A percentile compares a stretch with the other conserved stretches of the same genome.
Conservation (phyloP, 2,113 vertebrate genomes). For the Sylvia atricapilla region DNA sequence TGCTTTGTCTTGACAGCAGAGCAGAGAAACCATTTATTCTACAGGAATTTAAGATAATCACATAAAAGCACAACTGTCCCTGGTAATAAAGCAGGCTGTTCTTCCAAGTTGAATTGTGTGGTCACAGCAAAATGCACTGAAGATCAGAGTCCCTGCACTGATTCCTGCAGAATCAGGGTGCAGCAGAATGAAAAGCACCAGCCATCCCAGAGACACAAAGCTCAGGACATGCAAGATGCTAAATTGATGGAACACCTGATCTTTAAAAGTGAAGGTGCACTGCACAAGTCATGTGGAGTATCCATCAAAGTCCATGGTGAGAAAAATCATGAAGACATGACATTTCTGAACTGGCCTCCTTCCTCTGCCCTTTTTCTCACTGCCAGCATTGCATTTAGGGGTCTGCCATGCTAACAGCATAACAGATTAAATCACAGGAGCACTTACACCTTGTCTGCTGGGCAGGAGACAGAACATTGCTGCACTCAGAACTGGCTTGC, state of each 20-base stretch:
- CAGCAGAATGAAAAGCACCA: not conserved
- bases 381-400: not conserved
- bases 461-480: not conserved
- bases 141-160: not conserved
- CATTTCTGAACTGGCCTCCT: constrained; percentile 60
- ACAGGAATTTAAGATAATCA: not conserved
- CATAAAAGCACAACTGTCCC: not conserved
- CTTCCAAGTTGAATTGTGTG: not conserved
- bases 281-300: constrained; percentile 37
- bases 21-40: not conserved
- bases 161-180: not conserved
- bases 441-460: not conserved
- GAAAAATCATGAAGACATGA: constrained; percentile 60
- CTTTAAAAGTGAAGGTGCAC: constrained; percentile 37
- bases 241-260: constrained; percentile 29
- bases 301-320: constrained; percentile 51
- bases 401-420: not conserved
- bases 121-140: not conserved
- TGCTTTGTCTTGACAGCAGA: constrained; percentile 10
- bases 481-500: not conserved
- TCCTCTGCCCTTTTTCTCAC: constrained; percentile 39
- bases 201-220: not conserved
- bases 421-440: constrained; percentile 14
- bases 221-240: not conserved
- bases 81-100: not conserved